Percentiles rank a stretch among this genome's conserved stretches.
phyloP scores from a whole-genome alignment of 1,140 invertebrate species.

The Lordiphosa collinella region DNA sequence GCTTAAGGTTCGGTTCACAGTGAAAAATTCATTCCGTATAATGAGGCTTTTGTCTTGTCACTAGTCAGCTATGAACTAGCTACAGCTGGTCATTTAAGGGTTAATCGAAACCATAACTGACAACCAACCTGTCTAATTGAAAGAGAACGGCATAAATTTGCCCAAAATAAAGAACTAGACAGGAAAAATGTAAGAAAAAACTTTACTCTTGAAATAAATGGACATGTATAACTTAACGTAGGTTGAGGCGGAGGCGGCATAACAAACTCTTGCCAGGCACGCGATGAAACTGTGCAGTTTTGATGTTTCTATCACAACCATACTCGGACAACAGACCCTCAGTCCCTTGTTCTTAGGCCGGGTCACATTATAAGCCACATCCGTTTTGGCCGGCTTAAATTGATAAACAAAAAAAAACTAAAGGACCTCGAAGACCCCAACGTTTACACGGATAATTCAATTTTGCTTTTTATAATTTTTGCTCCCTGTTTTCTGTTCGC shows the following conservation, averaged over 20 bases:
- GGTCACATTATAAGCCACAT: slow-evolving; percentile 72
- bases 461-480: slow-evolving; percentile 67
- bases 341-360: slow-evolving; percentile 3
- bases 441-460: slow-evolving; percentile 76
- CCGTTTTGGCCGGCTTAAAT: slow-evolving; percentile 62
- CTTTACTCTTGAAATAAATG: slow-evolving; percentile 45
- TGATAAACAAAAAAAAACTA: slow-evolving; percentile 50
- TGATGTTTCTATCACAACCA: slow-evolving; percentile 68
- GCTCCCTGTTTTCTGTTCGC: slow-evolving; percentile 10
- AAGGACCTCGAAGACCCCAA: slow-evolving; percentile 39
- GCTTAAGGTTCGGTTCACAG: background rate
- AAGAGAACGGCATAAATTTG: slow-evolving; percentile 46
- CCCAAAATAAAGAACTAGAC: slow-evolving; percentile 21
- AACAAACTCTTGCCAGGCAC: slow-evolving; percentile 68
- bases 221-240: slow-evolving; percentile 48
- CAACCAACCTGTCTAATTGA: slow-evolving; percentile 46
- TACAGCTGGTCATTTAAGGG: slow-evolving; percentile 4
- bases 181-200: slow-evolving; percentile 11
- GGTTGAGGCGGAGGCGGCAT: slow-evolving; percentile 43
- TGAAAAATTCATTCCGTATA: no score
- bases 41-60: background rate
- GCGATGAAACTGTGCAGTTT: slow-evolving; percentile 61
- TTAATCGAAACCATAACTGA: slow-evolving; percentile 18
- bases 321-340: slow-evolving; percentile 6
- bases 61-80: background rate